A percentile compares a stretch with the other conserved stretches of the same genome.
Conservation (phyloP, 2,888 invertebrate genomes). For the Archips crataeganus region DNA sequence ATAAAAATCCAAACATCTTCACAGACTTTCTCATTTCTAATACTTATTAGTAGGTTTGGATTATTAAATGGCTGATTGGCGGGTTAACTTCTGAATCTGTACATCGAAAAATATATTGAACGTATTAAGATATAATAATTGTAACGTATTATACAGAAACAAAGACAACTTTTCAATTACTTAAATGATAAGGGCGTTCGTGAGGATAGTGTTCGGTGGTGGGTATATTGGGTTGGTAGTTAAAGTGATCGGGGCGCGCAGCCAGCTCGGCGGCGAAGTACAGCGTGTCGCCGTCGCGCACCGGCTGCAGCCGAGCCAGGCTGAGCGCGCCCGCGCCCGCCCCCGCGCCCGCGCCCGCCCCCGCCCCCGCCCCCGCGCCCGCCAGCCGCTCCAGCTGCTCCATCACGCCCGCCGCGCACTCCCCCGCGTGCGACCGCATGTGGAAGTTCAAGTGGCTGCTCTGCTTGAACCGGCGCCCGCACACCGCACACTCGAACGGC, state of each 20-base stretch:
- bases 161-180: neutral
- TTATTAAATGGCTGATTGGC: no score
- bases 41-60: no score
- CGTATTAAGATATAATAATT: conserved; percentile 2
- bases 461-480: conserved; percentile 77
- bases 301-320: conserved; percentile 69
- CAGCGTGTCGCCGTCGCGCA: conserved; percentile 72
- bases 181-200: conserved; percentile 11
- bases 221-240: conserved; percentile 48
- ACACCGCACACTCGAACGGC: conserved; percentile 76
- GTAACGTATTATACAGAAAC: neutral
- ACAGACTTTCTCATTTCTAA: no score
- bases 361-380: conserved; percentile 42
- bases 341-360: conserved; percentile 17
- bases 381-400: conserved; percentile 56
- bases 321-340: conserved; percentile 51
- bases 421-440: conserved; percentile 73
- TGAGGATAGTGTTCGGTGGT: conserved; percentile 43
- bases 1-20: no score
- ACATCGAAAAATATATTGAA: neutral
- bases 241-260: conserved; percentile 43
- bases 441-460: conserved; percentile 81
- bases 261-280: conserved; percentile 75
- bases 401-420: conserved; percentile 54
- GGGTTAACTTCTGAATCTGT: no score